phyloP scores from a whole-genome alignment of 2,797 vertebrate species.

The Chelonia mydas region DNA sequence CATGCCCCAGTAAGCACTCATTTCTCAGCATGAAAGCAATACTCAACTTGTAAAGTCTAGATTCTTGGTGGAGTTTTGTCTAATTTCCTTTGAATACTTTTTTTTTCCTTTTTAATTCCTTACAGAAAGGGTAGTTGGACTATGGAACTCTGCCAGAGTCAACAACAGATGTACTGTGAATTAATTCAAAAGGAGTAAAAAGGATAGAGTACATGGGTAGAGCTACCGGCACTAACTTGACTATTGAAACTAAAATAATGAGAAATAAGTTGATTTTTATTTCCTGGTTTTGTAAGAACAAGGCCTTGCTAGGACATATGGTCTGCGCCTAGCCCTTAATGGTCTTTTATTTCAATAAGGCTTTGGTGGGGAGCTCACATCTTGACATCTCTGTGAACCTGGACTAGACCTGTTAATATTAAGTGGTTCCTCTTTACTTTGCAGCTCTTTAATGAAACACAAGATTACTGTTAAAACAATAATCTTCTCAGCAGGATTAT shows the following conservation, averaged over 20 bases:
- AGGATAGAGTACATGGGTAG: constrained; percentile 5
- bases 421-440: constrained; percentile 53
- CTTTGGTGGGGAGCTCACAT: constrained; percentile 48
- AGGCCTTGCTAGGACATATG: neutral
- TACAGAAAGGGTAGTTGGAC: constrained; percentile 38
- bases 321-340: constrained; percentile 35
- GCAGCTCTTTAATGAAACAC: constrained; percentile 66
- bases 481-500: constrained; percentile 74
- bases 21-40: constrained; percentile 15
- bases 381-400: constrained; percentile 42
- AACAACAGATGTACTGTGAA: constrained; percentile 63
- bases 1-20: neutral
- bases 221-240: constrained; percentile 30
- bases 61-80: neutral
- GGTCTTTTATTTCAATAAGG: constrained; percentile 37
- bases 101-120: constrained; percentile 26
- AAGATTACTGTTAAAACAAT: constrained; percentile 74
- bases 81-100: neutral
- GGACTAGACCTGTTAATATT: constrained; percentile 36
- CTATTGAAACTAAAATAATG: constrained; percentile 30
- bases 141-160: constrained; percentile 51
- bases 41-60: neutral
- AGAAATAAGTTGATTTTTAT: constrained; percentile 22
- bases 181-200: constrained; percentile 51
- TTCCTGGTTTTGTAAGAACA: neutral